Evolutionary conservation across 2,888 invertebrate genomes (phyloP), one percentile per base, ranked within the genome.

Genomic region (Apotomis turbidana): DNA sequence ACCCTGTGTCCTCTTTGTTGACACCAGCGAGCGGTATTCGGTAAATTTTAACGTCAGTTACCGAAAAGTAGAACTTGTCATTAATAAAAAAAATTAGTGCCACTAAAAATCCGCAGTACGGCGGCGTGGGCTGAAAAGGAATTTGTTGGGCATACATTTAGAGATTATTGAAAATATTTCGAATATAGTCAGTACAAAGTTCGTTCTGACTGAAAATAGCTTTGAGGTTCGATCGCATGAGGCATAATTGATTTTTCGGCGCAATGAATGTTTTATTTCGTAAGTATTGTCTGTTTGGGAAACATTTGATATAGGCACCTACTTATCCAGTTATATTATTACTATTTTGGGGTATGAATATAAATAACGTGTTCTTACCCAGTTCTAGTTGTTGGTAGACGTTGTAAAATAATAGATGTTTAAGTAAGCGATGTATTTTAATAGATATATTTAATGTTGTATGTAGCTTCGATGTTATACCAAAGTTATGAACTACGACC

Each of bases 371-470:
- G 44, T 59, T 59, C 38, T 64, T 46, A 70, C 12, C 38, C 27
- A 46, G 61, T 51, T 72, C 36, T 63, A 62, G 71, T 61, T 36
- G 51, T 68, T 68, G 51, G 57, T 64, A 58, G 71, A 57, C 51
- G 66, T 67, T 72, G 68, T 72, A 72, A 63, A 68, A 66, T 66
- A 68, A 68, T 72, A 68, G 63, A 44, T 54, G 63, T 63, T 38
- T 68, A 68, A 72, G 68, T 63, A 63, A 72, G 62, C 58, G 49
- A 68, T 68, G 62, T 72, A 72, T 71, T 71, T 68, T 72, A 68
- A 68, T 72, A 72, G 68, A 52, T 68, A 55, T 71, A 71, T 71
- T 71, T 61, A 62, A 68, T 58, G 61, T 68, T 68, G 70, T 60
- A 58, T 59, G 70, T 72, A 68, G 68, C 15, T 52, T 72, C 58